These are phyloP conservation scores for Sebastes kiyomatsui DNA, from an alignment of 2,797 vertebrate species.

Conservation along the genomic window DNA sequence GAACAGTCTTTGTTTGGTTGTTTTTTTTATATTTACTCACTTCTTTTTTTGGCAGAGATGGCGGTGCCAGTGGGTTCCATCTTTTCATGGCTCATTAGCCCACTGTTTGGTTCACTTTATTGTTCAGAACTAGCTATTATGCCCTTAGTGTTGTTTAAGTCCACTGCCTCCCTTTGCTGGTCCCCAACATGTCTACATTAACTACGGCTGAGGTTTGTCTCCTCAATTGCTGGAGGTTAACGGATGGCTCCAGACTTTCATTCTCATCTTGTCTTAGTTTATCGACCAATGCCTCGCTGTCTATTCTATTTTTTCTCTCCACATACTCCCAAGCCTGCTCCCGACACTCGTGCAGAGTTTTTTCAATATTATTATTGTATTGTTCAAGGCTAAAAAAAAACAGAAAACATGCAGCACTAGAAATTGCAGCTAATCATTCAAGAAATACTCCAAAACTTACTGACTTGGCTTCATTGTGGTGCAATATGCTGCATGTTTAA, in stretches of 20 bases:
- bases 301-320: constrained; percentile 38
- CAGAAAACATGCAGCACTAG: neutral
- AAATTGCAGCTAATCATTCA: constrained; percentile 26
- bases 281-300: constrained; percentile 60
- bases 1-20: constrained; percentile 63
- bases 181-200: constrained; percentile 72
- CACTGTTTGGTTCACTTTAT: constrained; percentile 71
- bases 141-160: constrained; percentile 61
- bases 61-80: constrained; percentile 70
- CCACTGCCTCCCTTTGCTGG: constrained; percentile 52
- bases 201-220: constrained; percentile 65
- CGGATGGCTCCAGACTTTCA: constrained; percentile 59
- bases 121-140: constrained; percentile 64
- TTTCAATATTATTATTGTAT: constrained; percentile 36
- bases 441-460: neutral
- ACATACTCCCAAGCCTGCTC: constrained; percentile 37
- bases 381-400: constrained; percentile 27
- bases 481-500: neutral
- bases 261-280: constrained; percentile 66
- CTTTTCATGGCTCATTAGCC: constrained; percentile 78
- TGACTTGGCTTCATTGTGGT: neutral
- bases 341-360: constrained; percentile 18
- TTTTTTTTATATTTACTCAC: constrained; percentile 52
- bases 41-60: constrained; percentile 60
- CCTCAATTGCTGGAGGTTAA: constrained; percentile 58